phyloP scores from a whole-genome alignment of 2,797 vertebrate species.

The Botia kubotai region DNA sequence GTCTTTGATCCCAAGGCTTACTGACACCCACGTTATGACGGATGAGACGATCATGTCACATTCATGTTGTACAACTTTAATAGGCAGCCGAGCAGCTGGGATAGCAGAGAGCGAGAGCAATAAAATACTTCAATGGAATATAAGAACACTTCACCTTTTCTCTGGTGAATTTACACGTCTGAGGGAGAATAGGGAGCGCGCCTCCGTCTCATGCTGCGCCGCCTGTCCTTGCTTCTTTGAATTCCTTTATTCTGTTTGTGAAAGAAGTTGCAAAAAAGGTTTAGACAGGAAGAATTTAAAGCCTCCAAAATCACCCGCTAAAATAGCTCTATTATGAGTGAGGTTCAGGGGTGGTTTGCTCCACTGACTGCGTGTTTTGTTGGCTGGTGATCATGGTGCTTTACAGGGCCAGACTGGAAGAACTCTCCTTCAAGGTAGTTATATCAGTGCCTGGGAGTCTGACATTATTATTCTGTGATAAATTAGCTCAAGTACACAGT shows the following conservation, averaged over 20 bases:
- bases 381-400: background rate
- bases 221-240: slow-evolving; percentile 45
- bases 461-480: background rate
- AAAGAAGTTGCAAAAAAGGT: slow-evolving; percentile 38
- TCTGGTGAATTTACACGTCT: slow-evolving; percentile 45
- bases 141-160: slow-evolving; percentile 56
- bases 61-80: background rate
- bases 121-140: slow-evolving; percentile 39
- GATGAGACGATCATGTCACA: background rate
- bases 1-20: background rate
- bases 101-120: background rate
- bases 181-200: slow-evolving; percentile 25
- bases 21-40: background rate
- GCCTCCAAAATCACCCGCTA: slow-evolving; percentile 12
- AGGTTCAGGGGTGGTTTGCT: slow-evolving; percentile 5
- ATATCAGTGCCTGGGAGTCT: slow-evolving; percentile 2
- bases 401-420: background rate
- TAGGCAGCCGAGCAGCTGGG: background rate
- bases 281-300: slow-evolving; percentile 28
- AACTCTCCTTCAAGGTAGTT: background rate
- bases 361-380: slow-evolving; percentile 25
- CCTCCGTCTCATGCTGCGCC: slow-evolving; percentile 27
- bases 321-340: slow-evolving; percentile 27
- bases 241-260: slow-evolving; percentile 24
- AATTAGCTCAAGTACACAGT: background rate